phyloP scores from a whole-genome alignment of 2,888 invertebrate species.

The Zonitis immaculata region DNA sequence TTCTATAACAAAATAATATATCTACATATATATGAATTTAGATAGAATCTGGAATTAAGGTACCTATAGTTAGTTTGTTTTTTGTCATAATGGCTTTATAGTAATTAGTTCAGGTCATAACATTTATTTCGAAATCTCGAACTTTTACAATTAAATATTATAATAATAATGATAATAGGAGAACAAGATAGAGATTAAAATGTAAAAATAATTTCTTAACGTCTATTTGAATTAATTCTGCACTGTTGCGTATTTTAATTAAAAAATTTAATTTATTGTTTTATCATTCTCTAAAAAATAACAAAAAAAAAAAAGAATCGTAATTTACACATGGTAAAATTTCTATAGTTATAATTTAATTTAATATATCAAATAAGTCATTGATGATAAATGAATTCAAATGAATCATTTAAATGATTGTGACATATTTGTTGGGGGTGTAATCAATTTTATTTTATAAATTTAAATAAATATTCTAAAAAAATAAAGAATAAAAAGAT shows the following conservation, averaged over 20 bases:
- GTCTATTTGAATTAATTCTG: slow-evolving; percentile 10
- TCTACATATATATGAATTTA: background rate
- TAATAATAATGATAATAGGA: background rate
- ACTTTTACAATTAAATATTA: background rate
- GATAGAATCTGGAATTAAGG: background rate
- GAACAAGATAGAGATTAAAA: background rate
- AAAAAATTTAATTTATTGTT: slow-evolving; percentile 16
- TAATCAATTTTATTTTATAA: no score
- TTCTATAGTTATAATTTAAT: no score
- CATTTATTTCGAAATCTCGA: background rate
- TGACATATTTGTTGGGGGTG: no score
- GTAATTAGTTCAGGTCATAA: slow-evolving; percentile 6
- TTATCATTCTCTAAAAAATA: no score
- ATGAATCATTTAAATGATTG: no score
- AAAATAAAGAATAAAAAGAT: no score
- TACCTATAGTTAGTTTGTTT: slow-evolving; percentile 14
- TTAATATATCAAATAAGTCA: no score
- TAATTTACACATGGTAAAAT: no score
- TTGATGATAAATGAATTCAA: no score
- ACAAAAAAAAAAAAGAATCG: no score
- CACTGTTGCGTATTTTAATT: slow-evolving; percentile 14
- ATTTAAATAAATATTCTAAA: no score
- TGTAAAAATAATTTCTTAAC: background rate
- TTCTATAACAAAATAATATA: background rate
- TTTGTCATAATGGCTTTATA: slow-evolving; percentile 11